These are phyloP conservation scores for Carassius carassius DNA, from an alignment of 2,113 vertebrate genomes.

Conservation along the genomic window DNA sequence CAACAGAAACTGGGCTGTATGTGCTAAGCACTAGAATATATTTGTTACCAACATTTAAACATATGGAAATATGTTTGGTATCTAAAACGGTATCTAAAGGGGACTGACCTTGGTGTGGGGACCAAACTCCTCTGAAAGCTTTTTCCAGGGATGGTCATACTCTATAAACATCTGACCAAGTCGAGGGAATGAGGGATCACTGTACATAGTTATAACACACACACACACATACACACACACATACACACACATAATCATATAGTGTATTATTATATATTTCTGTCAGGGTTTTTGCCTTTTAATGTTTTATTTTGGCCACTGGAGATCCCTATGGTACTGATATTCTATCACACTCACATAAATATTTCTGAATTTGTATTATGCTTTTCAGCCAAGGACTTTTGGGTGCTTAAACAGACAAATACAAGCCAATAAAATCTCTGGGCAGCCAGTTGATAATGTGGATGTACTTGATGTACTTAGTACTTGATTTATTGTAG, in stretches of 20 bases:
- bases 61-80: too few species aligned
- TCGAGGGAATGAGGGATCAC: constrained; percentile 85
- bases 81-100: not conserved
- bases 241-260: not conserved
- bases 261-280: not conserved
- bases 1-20: not conserved
- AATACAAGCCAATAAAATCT: not conserved
- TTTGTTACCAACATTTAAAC: too few species aligned
- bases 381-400: not conserved
- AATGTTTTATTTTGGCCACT: too few species aligned
- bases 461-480: too few species aligned
- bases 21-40: not conserved
- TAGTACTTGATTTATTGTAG: too few species aligned
- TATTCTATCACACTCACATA: not conserved
- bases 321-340: not conserved
- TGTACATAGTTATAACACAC: constrained; percentile 59
- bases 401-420: not conserved
- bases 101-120: constrained; percentile 87
- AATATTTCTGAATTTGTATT: not conserved
- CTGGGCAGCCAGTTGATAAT: not conserved
- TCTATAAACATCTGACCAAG: constrained; percentile 91
- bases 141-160: constrained; percentile 90
- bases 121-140: constrained; percentile 90
- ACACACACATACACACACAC: constrained; percentile 15
- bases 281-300: too few species aligned